Evolutionary conservation across 1,140 invertebrate species (phyloP).

Genomic region (Drosophila setifemur): DNA sequence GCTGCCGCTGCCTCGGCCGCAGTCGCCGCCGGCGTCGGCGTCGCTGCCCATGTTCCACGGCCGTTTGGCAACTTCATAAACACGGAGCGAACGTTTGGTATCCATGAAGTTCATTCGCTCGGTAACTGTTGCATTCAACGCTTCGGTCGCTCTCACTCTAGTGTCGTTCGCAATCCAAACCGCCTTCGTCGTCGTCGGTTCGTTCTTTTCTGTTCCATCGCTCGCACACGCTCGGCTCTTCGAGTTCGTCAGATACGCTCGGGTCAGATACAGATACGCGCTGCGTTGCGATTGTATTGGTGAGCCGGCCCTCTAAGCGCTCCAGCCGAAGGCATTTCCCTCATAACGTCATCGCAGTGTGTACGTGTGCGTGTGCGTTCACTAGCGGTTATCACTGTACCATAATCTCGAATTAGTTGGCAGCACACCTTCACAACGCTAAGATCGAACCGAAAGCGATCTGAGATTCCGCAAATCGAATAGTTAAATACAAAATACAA

Average conservation of each 20-base stretch:
- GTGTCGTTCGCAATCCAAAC: slow-evolving; percentile 8
- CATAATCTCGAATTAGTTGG: slow-evolving; percentile 7
- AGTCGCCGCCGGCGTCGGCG: slow-evolving; percentile 19
- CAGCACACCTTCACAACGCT: not conserved
- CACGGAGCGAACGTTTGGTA: slow-evolving; percentile 49
- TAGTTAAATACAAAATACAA: not conserved
- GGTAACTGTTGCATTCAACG: slow-evolving; percentile 81
- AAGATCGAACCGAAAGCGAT: slow-evolving; percentile 2
- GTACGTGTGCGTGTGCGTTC: slow-evolving; percentile 18
- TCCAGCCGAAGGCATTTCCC: slow-evolving; percentile 1
- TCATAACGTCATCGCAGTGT: slow-evolving; percentile 1
- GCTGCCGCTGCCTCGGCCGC: slow-evolving; percentile 5
- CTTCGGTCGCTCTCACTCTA: slow-evolving; percentile 64
- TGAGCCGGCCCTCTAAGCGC: slow-evolving; percentile 12
- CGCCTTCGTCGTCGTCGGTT: slow-evolving; percentile 13
- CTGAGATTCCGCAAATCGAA: not conserved
- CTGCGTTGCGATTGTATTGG: slow-evolving; percentile 4
- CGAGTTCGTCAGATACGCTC: slow-evolving; percentile 7
- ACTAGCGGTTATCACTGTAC: not conserved
- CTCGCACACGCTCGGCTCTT: slow-evolving; percentile 31
- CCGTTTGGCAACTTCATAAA: slow-evolving; percentile 77
- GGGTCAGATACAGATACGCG: not conserved
- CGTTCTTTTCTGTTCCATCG: slow-evolving; percentile 23
- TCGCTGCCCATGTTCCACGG: slow-evolving; percentile 36
- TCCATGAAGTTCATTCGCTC: slow-evolving; percentile 79